Evolutionary conservation across 2,797 vertebrate species (phyloP).

Genomic region (Lutjanus campechanus): DNA sequence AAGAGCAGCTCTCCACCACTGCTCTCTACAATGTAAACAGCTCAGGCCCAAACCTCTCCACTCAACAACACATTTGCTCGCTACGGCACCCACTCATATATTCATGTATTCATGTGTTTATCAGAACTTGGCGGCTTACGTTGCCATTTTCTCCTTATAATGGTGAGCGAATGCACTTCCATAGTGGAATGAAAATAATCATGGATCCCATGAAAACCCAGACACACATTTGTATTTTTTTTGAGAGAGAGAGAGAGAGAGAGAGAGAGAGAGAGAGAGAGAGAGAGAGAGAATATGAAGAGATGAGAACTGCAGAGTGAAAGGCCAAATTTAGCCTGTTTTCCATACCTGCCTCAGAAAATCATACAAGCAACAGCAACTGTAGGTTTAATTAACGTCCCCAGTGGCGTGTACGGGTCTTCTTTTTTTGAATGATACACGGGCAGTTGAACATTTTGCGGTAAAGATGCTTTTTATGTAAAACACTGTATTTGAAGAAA

Average conservation of each 20-base stretch:
- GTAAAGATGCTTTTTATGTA: no score
- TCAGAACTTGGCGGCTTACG: slow-evolving; percentile 76
- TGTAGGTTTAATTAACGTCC: slow-evolving; percentile 39
- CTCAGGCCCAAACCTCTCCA: slow-evolving; percentile 72
- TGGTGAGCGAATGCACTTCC: slow-evolving; percentile 75
- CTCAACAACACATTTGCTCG: slow-evolving; percentile 76
- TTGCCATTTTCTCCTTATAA: slow-evolving; percentile 78
- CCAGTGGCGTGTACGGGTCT: neutral
- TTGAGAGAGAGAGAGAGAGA: neutral
- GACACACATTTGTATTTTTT: slow-evolving; percentile 43
- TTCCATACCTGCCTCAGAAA: slow-evolving; percentile 24
- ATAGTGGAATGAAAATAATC: slow-evolving; percentile 72
- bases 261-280: neutral
- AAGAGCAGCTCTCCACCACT: slow-evolving; percentile 61
- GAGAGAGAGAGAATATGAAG: slow-evolving; percentile 14
- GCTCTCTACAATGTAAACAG: slow-evolving; percentile 75
- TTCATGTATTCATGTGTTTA: slow-evolving; percentile 85
- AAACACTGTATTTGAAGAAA: no score
- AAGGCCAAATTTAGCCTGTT: slow-evolving; percentile 49
- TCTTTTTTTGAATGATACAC: neutral
- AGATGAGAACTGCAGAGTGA: slow-evolving; percentile 36
- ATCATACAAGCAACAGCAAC: slow-evolving; percentile 12
- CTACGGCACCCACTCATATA: slow-evolving; percentile 72
- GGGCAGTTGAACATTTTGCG: no score
- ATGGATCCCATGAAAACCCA: slow-evolving; percentile 68